phyloP scores from a whole-genome alignment of 1,140 invertebrate species.

The Muscidifurax raptorellus region DNA sequence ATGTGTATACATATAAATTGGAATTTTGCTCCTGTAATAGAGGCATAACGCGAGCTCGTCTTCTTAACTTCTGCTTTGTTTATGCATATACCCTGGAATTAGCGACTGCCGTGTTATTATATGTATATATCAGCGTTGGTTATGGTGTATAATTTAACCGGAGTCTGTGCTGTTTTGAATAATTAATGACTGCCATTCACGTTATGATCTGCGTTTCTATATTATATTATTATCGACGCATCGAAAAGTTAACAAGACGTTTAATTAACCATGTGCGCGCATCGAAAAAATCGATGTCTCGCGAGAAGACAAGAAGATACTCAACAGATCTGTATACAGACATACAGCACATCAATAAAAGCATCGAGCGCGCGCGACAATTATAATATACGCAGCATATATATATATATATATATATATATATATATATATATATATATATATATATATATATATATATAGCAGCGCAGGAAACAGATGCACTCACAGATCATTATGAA shows the following conservation, averaged over 20 bases:
- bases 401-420: too few relatives aligned
- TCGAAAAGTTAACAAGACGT: background rate
- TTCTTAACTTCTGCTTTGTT: background rate
- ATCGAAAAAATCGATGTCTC: too few relatives aligned
- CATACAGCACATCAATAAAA: background rate
- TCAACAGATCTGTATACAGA: too few relatives aligned
- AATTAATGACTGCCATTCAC: background rate
- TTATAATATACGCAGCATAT: background rate
- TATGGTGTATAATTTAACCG: background rate
- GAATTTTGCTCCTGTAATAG: background rate
- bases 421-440: too few relatives aligned
- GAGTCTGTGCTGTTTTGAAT: background rate
- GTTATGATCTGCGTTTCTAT: background rate
- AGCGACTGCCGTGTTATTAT: background rate
- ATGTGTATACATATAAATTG: background rate
- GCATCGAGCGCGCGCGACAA: background rate
- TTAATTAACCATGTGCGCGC: too few relatives aligned
- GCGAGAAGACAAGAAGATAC: too few relatives aligned
- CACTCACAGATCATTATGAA: slow-evolving; percentile 59
- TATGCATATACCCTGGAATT: background rate
- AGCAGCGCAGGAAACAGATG: slow-evolving; percentile 2
- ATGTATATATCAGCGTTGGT: too few relatives aligned
- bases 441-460: too few relatives aligned
- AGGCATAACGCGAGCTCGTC: background rate
- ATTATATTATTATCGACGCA: background rate